These are phyloP conservation scores for Morpho deidamia DNA, from an alignment of 2,888 invertebrate genomes.

Conservation along the genomic window DNA sequence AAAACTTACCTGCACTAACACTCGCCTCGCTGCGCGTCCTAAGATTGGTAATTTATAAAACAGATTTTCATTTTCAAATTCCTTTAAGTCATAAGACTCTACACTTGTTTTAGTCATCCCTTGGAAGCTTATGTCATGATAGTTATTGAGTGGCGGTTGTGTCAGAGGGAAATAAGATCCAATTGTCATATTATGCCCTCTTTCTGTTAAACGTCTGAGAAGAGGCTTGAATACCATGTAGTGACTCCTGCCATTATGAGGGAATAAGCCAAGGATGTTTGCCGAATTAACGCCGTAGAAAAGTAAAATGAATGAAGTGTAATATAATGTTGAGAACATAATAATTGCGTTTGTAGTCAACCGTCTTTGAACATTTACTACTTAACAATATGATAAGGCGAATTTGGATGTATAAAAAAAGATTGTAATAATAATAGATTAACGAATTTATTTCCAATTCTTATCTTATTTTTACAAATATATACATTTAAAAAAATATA, in stretches of 20 bases:
- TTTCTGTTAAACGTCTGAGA: constrained; percentile 51
- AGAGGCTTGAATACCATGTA: constrained; percentile 65
- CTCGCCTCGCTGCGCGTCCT: not conserved
- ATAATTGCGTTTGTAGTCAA: too few relatives aligned
- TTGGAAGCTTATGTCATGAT: not conserved
- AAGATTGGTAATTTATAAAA: not conserved
- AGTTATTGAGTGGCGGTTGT: not conserved
- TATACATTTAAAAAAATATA: too few relatives aligned
- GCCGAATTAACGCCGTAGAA: too few relatives aligned
- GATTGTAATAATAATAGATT: too few relatives aligned
- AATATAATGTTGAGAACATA: too few relatives aligned
- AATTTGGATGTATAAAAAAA: too few relatives aligned
- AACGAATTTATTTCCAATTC: too few relatives aligned
- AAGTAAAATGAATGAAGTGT: too few relatives aligned
- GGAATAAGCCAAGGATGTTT: constrained; percentile 58
- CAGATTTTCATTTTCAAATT: not conserved
- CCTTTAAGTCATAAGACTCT: not conserved
- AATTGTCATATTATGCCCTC: constrained; percentile 71
- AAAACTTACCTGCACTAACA: not conserved
- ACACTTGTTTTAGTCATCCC: not conserved
- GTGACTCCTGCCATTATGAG: constrained; percentile 70
- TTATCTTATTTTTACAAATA: too few relatives aligned
- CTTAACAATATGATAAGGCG: too few relatives aligned
- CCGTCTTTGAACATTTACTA: too few relatives aligned
- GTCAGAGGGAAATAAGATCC: constrained; percentile 58